Conservation (phyloP, 2,888 invertebrate species). For the Leptopilina myrica region DNA sequence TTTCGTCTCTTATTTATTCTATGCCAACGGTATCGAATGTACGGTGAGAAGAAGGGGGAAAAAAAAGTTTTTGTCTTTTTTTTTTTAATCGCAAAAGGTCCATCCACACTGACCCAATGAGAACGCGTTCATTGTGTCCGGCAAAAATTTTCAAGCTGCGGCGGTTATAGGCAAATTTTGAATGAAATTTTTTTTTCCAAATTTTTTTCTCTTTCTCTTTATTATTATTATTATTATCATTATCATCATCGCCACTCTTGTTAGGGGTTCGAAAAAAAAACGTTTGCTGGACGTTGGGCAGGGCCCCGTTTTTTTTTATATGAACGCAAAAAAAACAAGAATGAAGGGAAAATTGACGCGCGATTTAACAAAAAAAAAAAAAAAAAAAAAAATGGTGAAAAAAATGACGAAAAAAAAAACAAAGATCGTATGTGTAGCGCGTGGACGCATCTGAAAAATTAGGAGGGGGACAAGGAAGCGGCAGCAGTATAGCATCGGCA, state of each 20-base stretch:
- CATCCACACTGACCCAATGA: too few relatives aligned
- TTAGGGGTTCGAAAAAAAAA: not conserved
- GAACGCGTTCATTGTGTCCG: slow-evolving; percentile 47
- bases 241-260: too few relatives aligned
- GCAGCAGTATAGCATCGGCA: too few relatives aligned
- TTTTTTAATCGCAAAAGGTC: not conserved
- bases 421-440: slow-evolving; percentile 70
- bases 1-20: too few relatives aligned
- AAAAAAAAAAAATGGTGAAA: not conserved
- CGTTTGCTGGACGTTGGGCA: slow-evolving; percentile 69
- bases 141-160: slow-evolving; percentile 32
- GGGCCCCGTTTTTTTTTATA: slow-evolving; percentile 46
- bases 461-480: slow-evolving; percentile 55
- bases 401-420: slow-evolving; percentile 66
- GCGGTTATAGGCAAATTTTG: slow-evolving; percentile 73
- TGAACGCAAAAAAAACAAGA: slow-evolving; percentile 54
- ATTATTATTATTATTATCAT: too few relatives aligned
- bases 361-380: too few relatives aligned
- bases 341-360: slow-evolving; percentile 57
- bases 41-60: too few relatives aligned
- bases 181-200: slow-evolving; percentile 66
- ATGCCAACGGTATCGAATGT: too few relatives aligned
- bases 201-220: slow-evolving; percentile 41
- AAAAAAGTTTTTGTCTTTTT: slow-evolving; percentile 17
- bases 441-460: slow-evolving; percentile 57